Evolutionary conservation across 2,113 vertebrate species (phyloP).

Genomic region (Calyptommatus sinebrachiatus): DNA sequence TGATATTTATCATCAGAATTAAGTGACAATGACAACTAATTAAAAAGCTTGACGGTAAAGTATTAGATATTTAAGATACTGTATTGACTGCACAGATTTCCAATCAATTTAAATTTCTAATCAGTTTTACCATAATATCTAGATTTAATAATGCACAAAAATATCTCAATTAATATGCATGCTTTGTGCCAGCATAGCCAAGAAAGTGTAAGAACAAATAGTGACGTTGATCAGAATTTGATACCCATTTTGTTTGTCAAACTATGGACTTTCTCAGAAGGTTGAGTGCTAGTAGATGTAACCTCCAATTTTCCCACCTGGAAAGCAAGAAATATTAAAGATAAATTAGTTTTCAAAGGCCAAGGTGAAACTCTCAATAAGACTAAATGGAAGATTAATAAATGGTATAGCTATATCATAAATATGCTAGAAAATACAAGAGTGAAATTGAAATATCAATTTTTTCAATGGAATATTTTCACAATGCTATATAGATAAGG

Average conservation of each 20-base stretch:
- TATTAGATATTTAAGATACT: background rate
- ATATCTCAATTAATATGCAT: background rate
- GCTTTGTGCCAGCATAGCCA: background rate
- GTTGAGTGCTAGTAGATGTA: background rate
- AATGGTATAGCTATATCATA: no score
- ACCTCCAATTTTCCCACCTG: slow-evolving; percentile 54
- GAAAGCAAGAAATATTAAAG: slow-evolving; percentile 7
- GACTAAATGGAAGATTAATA: no score
- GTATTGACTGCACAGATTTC: no score
- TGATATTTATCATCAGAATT: background rate
- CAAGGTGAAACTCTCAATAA: background rate
- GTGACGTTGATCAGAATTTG: accelerated
- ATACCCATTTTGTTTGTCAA: slow-evolving; percentile 64
- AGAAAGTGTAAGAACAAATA: background rate
- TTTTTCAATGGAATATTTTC: no score
- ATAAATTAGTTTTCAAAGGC: slow-evolving; percentile 1
- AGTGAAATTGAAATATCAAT: no score
- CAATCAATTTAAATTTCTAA: background rate
- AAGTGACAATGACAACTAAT: background rate
- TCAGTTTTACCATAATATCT: background rate
- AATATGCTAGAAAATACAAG: no score
- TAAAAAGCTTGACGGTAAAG: background rate
- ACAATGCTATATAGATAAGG: no score
- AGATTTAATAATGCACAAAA: background rate
- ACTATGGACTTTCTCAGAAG: slow-evolving; percentile 47